A percentile compares a stretch with the other conserved stretches of the same genome.
These are phyloP conservation scores for Silurus asotus DNA, from an alignment of 2,113 vertebrate species.

Conservation along the genomic window DNA sequence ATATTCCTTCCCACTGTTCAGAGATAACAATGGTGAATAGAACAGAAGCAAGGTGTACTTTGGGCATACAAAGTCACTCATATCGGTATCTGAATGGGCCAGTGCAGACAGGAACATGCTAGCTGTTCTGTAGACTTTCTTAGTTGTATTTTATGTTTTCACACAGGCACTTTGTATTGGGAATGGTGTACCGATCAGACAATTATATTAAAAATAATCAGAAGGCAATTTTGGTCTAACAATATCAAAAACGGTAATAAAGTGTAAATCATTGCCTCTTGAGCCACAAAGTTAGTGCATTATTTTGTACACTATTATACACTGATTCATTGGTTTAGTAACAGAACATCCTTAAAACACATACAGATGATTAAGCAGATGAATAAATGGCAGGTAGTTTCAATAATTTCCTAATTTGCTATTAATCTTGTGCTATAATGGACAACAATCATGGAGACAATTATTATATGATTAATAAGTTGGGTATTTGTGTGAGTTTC, in stretches of 20 bases:
- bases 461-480: not conserved
- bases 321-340: not conserved
- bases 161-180: slow-evolving; percentile 8
- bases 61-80: not conserved
- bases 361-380: not conserved
- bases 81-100: not conserved
- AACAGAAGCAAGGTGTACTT: not conserved
- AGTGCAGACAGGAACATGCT: slow-evolving; percentile 7
- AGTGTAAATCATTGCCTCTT: not conserved
- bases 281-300: not conserved
- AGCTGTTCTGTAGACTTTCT: slow-evolving; percentile 9
- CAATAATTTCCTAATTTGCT: not conserved
- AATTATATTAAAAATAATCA: slow-evolving; percentile 5
- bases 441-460: not conserved
- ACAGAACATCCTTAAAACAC: not conserved
- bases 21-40: not conserved
- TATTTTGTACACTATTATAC: not conserved
- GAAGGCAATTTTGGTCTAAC: slow-evolving; percentile 17
- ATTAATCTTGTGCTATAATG: not conserved
- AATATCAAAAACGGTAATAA: slow-evolving; percentile 21
- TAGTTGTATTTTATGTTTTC: slow-evolving; percentile 23
- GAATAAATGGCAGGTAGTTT: not conserved
- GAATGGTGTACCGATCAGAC: not conserved
- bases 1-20: not conserved
- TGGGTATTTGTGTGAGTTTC: not conserved